Conservation (phyloP, 2,113 vertebrate species). For the Edolisoma coerulescens region DNA sequence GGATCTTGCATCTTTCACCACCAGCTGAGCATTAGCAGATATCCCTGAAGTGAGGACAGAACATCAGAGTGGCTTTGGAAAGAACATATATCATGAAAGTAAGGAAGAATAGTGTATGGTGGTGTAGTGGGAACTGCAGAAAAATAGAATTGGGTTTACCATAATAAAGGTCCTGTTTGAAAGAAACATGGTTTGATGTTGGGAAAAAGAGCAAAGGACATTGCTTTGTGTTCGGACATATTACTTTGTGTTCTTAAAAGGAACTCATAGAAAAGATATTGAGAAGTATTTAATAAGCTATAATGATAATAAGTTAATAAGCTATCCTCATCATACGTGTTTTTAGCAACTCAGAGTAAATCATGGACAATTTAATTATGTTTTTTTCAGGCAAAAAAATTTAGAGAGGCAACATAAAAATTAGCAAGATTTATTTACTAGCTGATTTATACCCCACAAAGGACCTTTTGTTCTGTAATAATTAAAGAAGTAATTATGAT, state of each 20-base stretch:
- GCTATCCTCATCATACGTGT: rapidly evolving
- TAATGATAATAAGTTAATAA: neutral
- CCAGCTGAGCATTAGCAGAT: neutral
- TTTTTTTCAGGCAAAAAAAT: neutral
- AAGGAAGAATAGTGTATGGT: neutral
- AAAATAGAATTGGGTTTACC: neutral
- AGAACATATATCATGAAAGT: neutral
- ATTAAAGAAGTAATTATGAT: neutral
- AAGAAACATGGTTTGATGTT: neutral
- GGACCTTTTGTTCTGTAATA: neutral
- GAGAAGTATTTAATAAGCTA: neutral
- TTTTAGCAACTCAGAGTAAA: neutral
- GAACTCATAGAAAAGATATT: neutral
- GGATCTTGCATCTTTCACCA: neutral
- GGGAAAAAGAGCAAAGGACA: neutral
- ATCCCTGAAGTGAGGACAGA: neutral
- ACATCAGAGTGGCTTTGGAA: neutral
- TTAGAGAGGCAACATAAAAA: neutral
- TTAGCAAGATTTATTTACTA: neutral
- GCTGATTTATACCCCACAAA: neutral
- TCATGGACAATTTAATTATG: neutral
- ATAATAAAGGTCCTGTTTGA: neutral
- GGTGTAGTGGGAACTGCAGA: neutral
- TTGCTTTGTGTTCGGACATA: neutral
- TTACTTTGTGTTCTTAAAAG: neutral